phyloP scores from a whole-genome alignment of 2,113 vertebrate species.

The Danio rerio region DNA sequence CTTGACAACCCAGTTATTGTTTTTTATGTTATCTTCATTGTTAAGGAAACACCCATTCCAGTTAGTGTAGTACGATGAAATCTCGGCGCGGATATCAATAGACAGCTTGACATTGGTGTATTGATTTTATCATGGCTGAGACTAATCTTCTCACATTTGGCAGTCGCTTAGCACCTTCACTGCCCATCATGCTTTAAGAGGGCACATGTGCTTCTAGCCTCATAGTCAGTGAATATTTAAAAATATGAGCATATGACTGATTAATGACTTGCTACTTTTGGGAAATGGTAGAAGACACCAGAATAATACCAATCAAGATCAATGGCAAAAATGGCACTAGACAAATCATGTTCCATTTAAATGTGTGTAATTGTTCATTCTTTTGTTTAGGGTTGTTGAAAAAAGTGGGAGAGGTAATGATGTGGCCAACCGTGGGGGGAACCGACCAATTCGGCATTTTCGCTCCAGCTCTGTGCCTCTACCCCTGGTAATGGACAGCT shows the following conservation, averaged over 20 bases:
- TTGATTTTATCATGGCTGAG: slow-evolving; percentile 34
- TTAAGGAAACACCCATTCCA: no score
- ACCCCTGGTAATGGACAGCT: slow-evolving; percentile 80
- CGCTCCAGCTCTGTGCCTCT: slow-evolving; percentile 80
- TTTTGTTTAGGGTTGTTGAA: slow-evolving; percentile 80
- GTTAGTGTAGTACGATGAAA: slow-evolving; percentile 4
- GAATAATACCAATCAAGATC: background rate
- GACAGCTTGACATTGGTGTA: slow-evolving; percentile 10
- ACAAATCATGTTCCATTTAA: slow-evolving; percentile 37
- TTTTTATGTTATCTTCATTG: no score
- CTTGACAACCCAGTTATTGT: background rate
- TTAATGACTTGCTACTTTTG: background rate
- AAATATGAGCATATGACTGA: background rate
- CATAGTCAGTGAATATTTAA: background rate
- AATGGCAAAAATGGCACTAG: background rate
- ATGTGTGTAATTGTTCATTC: slow-evolving; percentile 63
- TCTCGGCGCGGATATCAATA: background rate
- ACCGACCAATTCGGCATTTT: slow-evolving; percentile 78
- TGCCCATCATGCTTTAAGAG: slow-evolving; percentile 52
- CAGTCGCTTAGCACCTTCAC: slow-evolving; percentile 30
- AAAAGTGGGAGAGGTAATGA: slow-evolving; percentile 77
- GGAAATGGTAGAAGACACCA: background rate
- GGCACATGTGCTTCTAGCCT: background rate
- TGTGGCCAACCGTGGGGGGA: slow-evolving; percentile 67
- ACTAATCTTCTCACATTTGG: slow-evolving; percentile 23